Evolutionary conservation across 2,888 invertebrate species (phyloP).

Genomic region (Dicyrtomina minuta): DNA sequence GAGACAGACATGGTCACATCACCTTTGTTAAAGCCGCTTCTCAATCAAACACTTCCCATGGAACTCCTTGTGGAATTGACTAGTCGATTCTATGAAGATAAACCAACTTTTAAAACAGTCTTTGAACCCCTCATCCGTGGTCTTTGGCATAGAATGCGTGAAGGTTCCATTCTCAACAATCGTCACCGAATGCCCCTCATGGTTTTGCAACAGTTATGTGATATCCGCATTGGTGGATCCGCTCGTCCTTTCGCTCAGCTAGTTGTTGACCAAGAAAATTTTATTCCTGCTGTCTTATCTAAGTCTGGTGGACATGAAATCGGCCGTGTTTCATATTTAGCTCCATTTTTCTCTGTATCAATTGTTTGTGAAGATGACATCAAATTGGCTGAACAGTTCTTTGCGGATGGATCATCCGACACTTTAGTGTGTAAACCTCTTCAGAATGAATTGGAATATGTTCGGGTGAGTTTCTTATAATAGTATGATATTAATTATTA

Average conservation of each 20-base stretch:
- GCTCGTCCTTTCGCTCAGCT: slow-evolving; percentile 75
- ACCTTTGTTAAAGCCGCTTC: slow-evolving; percentile 68
- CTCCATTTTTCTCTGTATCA: slow-evolving; percentile 88
- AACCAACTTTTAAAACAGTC: slow-evolving; percentile 63
- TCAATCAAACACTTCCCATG: slow-evolving; percentile 70
- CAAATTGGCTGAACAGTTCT: slow-evolving; percentile 77
- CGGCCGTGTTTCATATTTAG: slow-evolving; percentile 79
- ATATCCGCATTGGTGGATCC: slow-evolving; percentile 71
- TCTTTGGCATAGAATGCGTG: slow-evolving; percentile 68
- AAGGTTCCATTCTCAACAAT: slow-evolving; percentile 69
- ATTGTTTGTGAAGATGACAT: slow-evolving; percentile 92
- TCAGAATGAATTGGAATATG: slow-evolving; percentile 77
- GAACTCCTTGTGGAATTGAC: slow-evolving; percentile 63
- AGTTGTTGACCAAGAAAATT: slow-evolving; percentile 68
- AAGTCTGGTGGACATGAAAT: slow-evolving; percentile 79
- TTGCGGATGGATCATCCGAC: slow-evolving; percentile 64
- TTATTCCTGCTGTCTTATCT: slow-evolving; percentile 71
- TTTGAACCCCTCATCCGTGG: slow-evolving; percentile 71
- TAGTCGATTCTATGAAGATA: slow-evolving; percentile 65
- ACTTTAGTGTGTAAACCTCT: slow-evolving; percentile 63
- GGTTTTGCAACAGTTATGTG: slow-evolving; percentile 76
- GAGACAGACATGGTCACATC: slow-evolving; percentile 56
- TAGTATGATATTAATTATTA: slow-evolving; percentile 17
- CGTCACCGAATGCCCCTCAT: slow-evolving; percentile 69
- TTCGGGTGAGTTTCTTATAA: slow-evolving; percentile 60